Evolutionary conservation across 1,140 invertebrate genomes (phyloP), one percentile per base, ranked within the genome.

Genomic region (Aphelenchoides besseyi): DNA sequence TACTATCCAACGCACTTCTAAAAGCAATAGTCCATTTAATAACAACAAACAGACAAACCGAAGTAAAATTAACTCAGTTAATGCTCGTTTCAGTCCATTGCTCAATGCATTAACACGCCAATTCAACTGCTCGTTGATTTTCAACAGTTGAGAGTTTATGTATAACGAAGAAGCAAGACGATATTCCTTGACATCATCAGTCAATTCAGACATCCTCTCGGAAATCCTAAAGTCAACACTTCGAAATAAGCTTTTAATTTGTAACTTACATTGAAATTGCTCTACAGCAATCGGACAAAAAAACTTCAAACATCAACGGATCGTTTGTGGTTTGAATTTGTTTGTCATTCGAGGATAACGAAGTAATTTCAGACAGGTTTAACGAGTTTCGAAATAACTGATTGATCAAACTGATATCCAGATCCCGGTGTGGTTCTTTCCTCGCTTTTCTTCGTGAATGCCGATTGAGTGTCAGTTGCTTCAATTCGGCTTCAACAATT

Each of bases 1-100:
- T 66, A 12, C 32, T 37, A n/a, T 66, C 16, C 63, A 66, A 37
- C 16, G 63, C 63, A 53, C 16, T 37, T 66, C 63, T 66, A 53
- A 66, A 64, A n/a, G 36, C 1, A 1, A 66, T 23, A 33, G 5
- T 5, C 37, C 5, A 8, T 41, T 41, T 41, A 8, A 18, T 33
- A 66, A 66, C 2, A 66, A 8, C 5, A 53, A 66, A 66, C 16
- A 0, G 30, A 66, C 55, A 12, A n/a, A 59, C 55, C 55, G 23
- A 59, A 59, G 29, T 28, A 59, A 26, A 26, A 12, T 32, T 16
- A 66, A 33, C 3, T 66, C 63, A 23, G 9, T 33, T 23, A 41
- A 30, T 16, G 63, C 30, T 16, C 63, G 63, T 29, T 66, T 66
- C 32, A 66, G 32, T 12, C 30, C 12, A 16, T 53, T 32, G 12